These are phyloP conservation scores for Pelobates fuscus DNA, from an alignment of 2,113 vertebrate species.

Conservation along the genomic window DNA sequence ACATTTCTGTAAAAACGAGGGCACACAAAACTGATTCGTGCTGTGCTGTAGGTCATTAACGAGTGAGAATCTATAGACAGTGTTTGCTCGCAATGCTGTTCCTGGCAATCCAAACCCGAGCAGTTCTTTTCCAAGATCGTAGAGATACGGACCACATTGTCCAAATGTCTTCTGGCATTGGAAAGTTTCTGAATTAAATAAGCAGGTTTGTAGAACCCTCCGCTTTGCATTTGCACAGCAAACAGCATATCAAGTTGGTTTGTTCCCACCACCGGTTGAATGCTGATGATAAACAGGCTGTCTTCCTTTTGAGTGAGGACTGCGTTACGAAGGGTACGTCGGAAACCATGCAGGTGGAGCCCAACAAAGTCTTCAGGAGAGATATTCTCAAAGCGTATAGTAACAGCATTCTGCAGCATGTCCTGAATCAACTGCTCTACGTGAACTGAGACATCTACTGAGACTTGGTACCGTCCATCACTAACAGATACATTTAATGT, in stretches of 20 bases:
- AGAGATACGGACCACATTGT: conserved; percentile 86
- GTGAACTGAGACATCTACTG: conserved; percentile 83
- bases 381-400: conserved; percentile 90
- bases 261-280: conserved; percentile 87
- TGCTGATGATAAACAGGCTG: conserved; percentile 85
- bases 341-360: conserved; percentile 80
- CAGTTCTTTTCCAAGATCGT: conserved; percentile 96
- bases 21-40: conserved; percentile 91
- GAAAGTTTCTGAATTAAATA: conserved; percentile 95
- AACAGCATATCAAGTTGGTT: conserved; percentile 92
- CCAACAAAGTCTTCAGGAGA: conserved; percentile 90
- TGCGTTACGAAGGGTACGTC: conserved; percentile 75
- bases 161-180: conserved; percentile 82
- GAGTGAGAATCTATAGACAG: conserved; percentile 88
- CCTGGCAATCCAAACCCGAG: conserved; percentile 90
- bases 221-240: conserved; percentile 77
- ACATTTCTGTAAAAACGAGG: conserved; percentile 89
- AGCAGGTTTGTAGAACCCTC: conserved; percentile 88
- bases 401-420: conserved; percentile 89
- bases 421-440: conserved; percentile 84
- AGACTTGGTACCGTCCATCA: conserved; percentile 90
- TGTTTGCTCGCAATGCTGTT: conserved; percentile 87
- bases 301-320: conserved; percentile 85
- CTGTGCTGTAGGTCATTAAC: conserved; percentile 89
- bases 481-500: conserved; percentile 89